Evolutionary conservation across 2,113 vertebrate genomes (phyloP).

Genomic region (Onychostoma macrolepis): DNA sequence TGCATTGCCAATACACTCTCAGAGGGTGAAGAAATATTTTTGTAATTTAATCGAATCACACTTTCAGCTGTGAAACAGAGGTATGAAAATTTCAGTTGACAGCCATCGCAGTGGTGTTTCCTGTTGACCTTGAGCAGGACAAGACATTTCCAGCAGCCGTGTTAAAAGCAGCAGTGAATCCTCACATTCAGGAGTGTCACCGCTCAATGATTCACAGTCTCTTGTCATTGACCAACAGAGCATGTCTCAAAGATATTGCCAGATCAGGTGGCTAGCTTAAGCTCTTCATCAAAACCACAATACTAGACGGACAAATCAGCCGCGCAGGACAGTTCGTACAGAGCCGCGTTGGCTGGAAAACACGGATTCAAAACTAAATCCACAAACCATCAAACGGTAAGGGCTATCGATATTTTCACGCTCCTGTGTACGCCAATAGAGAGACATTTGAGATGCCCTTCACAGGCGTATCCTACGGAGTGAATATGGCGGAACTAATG

Average conservation of each 20-base stretch:
- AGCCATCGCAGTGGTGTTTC: background rate
- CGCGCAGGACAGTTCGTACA: background rate
- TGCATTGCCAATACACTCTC: background rate
- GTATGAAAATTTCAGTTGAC: slow-evolving; percentile 8
- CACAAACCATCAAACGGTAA: background rate
- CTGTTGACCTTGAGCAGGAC: slow-evolving; percentile 20
- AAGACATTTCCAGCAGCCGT: background rate
- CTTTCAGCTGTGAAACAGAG: slow-evolving; percentile 2
- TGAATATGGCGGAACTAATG: slow-evolving; percentile 70
- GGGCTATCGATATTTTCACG: background rate
- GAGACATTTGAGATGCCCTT: slow-evolving; percentile 64
- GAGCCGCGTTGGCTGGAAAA: background rate
- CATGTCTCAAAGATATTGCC: slow-evolving; percentile 34
- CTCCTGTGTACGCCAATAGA: background rate
- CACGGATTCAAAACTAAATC: slow-evolving; percentile 2
- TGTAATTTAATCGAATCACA: background rate
- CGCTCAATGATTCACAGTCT: slow-evolving; percentile 11
- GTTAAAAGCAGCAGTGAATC: background rate
- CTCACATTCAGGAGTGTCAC: background rate
- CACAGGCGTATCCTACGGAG: slow-evolving; percentile 54
- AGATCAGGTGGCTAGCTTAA: slow-evolving; percentile 24
- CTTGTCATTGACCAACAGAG: slow-evolving; percentile 5
- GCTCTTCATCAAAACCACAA: slow-evolving; percentile 31
- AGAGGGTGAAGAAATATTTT: background rate
- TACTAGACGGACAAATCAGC: background rate